Evolutionary conservation across 2,113 vertebrate species (phyloP), one percentile per base, ranked within the genome.

Genomic region (Gymnarchus niloticus): DNA sequence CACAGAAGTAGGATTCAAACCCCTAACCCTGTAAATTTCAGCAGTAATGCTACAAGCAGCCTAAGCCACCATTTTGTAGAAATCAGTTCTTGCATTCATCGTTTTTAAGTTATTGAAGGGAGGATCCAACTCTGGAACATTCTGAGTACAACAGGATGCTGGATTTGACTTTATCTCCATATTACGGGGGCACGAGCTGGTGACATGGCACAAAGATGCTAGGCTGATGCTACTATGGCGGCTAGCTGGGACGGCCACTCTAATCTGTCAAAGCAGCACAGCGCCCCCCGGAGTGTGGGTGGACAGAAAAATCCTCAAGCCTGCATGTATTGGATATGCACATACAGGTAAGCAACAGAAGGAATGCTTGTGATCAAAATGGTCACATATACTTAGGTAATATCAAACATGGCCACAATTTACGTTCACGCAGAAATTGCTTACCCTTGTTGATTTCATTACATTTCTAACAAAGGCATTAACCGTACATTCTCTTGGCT

Each of bases 211-310:
- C 54, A 3, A 81, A 87, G 84, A 86, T 65, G 76, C 91, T 89
- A 88, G 83, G 87, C 89, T 88, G 89, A 92, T 57, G 76, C 87
- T 87, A 80, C 89, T 84, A 10, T 88, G 90, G 87, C 81, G 86
- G 87, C 85, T 85, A 86, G 91, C 89, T 90, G 89, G 88, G 88
- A 65, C 89, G 73, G 83, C 69, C 86, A 61, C 85, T 90, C 90
- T 92, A 93, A 93, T 93, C 92, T 92, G 90, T 88, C 91, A 91
- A 89, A 92, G 90, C 93, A 94, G 93, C 92, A 81, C 87, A 84
- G 84, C 87, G 87, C 88, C 91, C 88, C 91, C 89, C 73, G 57
- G 1, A 37, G 1, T 86, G 48, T 86, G 83, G 87, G 88, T 54
- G 83, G 87, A 52, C 51, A 52, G 12, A 17, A 54, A 12, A 54